These are phyloP conservation scores for Cynopterus sphinx DNA, from an alignment of 2,797 vertebrate genomes.

Conservation along the genomic window DNA sequence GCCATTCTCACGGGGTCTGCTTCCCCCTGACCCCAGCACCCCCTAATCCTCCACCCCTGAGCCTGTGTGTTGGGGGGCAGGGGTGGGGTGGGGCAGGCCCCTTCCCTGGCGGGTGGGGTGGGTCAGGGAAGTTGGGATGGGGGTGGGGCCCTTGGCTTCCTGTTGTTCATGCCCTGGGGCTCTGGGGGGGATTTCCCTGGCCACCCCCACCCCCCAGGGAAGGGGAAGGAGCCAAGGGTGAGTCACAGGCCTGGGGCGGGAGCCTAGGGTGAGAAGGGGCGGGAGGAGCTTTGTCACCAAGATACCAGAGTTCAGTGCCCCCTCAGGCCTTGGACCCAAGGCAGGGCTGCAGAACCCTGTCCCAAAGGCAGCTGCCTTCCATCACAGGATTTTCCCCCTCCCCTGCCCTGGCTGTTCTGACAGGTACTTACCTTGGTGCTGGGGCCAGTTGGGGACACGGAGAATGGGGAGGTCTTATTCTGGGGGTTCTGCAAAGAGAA, in stretches of 20 bases:
- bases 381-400: background rate
- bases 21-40: background rate
- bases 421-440: constrained; percentile 88
- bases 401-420: background rate
- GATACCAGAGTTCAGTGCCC: background rate
- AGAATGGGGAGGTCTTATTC: constrained; percentile 91
- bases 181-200: constrained; percentile 80
- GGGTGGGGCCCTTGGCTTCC: constrained; percentile 72
- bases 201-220: constrained; percentile 79
- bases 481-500: constrained; percentile 87
- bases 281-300: constrained; percentile 42
- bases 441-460: constrained; percentile 89
- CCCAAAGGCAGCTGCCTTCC: background rate
- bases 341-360: background rate
- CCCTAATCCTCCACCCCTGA: background rate
- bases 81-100: constrained; percentile 34
- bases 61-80: background rate
- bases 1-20: background rate
- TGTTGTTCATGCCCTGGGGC: constrained; percentile 77
- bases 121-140: constrained; percentile 77
- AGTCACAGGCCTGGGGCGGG: constrained; percentile 74
- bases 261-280: constrained; percentile 66
- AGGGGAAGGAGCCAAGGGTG: constrained; percentile 78
- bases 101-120: background rate
- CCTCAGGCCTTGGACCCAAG: background rate